phyloP scores from a whole-genome alignment of 2,113 vertebrate species.

The Crotalus horridus region DNA sequence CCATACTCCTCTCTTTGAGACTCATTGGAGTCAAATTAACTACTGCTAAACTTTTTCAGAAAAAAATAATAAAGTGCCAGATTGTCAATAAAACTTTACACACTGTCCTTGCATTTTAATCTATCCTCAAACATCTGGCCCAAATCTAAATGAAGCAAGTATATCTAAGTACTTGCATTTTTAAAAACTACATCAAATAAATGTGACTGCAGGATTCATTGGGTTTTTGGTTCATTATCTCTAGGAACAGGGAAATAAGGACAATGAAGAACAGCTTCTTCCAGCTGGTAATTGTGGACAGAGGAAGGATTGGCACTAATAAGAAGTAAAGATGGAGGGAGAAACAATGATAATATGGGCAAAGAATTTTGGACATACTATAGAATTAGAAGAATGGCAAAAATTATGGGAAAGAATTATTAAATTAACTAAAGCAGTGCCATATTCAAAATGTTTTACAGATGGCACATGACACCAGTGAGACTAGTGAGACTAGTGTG shows the following conservation, averaged over 20 bases:
- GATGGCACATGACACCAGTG: no score
- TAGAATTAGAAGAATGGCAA: no score
- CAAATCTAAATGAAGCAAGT: not conserved
- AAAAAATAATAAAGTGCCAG: not conserved
- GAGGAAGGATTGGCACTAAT: not conserved
- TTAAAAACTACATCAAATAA: not conserved
- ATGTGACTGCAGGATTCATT: not conserved
- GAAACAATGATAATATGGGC: no score
- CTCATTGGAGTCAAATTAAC: not conserved
- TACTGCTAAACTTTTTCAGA: not conserved
- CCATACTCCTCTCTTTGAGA: not conserved
- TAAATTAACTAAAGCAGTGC: no score
- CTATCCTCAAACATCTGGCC: not conserved
- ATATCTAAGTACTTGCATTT: not conserved
- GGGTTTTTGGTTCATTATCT: not conserved
- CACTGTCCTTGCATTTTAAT: not conserved
- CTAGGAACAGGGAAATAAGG: not conserved
- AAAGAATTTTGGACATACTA: no score
- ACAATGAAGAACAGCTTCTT: not conserved
- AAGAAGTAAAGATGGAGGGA: not conserved
- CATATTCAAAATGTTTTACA: no score
- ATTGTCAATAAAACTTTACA: not conserved
- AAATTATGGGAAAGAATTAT: no score
- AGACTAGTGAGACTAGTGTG: no score
- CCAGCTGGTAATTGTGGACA: not conserved